A percentile compares a stretch with the other conserved stretches of the same genome.
phyloP scores from a whole-genome alignment of 2,797 vertebrate species.

The Rhadinocentrus ornatus region DNA sequence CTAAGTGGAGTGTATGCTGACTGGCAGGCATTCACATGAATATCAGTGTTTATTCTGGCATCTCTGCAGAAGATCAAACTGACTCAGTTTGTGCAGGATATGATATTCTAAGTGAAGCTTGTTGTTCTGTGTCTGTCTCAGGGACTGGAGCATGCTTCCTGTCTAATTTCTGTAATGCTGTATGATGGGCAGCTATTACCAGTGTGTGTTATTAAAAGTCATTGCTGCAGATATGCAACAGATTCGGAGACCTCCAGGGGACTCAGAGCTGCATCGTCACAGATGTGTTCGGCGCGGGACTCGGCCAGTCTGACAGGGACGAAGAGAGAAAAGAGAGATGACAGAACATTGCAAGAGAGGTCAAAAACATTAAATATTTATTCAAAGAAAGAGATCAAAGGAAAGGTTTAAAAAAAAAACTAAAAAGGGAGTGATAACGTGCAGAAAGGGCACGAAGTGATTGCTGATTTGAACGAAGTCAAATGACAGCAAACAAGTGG shows the following conservation, averaged over 20 bases:
- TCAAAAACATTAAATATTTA: slow-evolving; percentile 27
- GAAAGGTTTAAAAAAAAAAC: slow-evolving; percentile 4
- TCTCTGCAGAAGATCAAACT: slow-evolving; percentile 51
- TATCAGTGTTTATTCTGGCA: slow-evolving; percentile 33
- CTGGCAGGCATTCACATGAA: slow-evolving; percentile 42
- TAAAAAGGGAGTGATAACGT: neutral
- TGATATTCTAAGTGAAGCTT: slow-evolving; percentile 18
- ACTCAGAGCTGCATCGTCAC: slow-evolving; percentile 82
- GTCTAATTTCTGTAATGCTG: slow-evolving; percentile 26
- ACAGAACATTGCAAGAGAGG: slow-evolving; percentile 7
- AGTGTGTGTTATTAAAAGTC: slow-evolving; percentile 46
- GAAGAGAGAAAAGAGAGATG: slow-evolving; percentile 14
- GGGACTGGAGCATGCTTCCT: slow-evolving; percentile 19
- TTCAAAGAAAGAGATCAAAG: neutral
- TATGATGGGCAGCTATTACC: slow-evolving; percentile 18
- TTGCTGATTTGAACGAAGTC: slow-evolving; percentile 7
- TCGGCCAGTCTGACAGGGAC: slow-evolving; percentile 75
- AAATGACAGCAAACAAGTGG: slow-evolving; percentile 11
- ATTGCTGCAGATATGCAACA: slow-evolving; percentile 45
- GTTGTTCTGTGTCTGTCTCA: slow-evolving; percentile 2
- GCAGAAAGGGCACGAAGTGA: neutral
- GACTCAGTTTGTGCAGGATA: slow-evolving; percentile 29
- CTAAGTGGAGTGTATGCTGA: slow-evolving; percentile 20
- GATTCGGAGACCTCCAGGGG: slow-evolving; percentile 35
- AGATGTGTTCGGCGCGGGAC: slow-evolving; percentile 73